Evolutionary conservation across 1,140 invertebrate genomes (phyloP), one percentile per base, ranked within the genome.

Genomic region (Dysdera silvatica): DNA sequence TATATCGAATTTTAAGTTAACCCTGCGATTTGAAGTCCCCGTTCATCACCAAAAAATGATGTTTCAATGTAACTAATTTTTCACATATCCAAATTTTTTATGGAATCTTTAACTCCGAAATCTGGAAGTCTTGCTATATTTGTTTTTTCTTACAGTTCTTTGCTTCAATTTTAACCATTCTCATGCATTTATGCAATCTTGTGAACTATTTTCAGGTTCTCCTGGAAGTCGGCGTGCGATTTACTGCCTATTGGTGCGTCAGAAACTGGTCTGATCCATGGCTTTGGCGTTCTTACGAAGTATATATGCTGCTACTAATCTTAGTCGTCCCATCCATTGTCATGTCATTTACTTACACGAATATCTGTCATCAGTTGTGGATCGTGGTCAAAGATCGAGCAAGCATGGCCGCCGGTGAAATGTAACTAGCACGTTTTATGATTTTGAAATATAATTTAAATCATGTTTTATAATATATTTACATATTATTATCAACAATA

Each of bases 301-400:
- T 85, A 0, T 86, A 85, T 70, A 83, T 85, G 81, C 73, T 86
- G 8, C 55, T 81, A 2, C 61, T 86, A 10, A 81, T 87, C n/a
- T 76, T 87, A 1, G 71, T 85, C 0, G 67, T 84, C 1, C 85
- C 85, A 0, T 76, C 83, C 3, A 70, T 71, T 24, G 79, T 86
- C 33, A 87, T 87, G 85, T 79, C 75, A 3, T 80, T 81, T 60
- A 82, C 85, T 47, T 87, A 87, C 68, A 76, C 78, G 4, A 76
- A 79, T 60, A 87, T 87, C 65, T 85, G 83, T 69, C 79, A 79
- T 72, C 83, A 85, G 72, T 79, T 87, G 33, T 85, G 83, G 74
- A 67, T 71, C 24, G 74, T 78, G 41, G 61, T 70, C 18, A 64
- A 66, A 32, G 65, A 69, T 32, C 29, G 69, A 33, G 68, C 69